phyloP scores from a whole-genome alignment of 2,888 invertebrate genomes.

The Ypsolopha sequella region DNA sequence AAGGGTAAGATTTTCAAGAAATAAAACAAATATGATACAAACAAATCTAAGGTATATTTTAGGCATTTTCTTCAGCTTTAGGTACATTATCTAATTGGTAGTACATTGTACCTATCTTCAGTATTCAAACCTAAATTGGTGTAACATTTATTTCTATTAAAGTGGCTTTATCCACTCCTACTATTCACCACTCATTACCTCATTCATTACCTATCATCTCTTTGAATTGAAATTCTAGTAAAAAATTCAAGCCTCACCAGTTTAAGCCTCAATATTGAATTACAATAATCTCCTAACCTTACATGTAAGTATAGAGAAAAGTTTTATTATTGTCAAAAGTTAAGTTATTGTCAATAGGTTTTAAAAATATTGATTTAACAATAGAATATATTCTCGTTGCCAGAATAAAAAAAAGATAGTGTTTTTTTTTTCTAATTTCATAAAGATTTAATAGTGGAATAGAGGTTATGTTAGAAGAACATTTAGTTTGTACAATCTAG shows the following conservation, averaged over 20 bases:
- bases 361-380: conserved; percentile 1
- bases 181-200: too few species aligned
- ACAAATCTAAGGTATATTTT: conserved; percentile 20
- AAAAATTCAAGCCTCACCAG: too few species aligned
- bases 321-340: conserved; percentile 6
- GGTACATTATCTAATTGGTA: conserved; percentile 28
- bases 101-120: conserved; percentile 3
- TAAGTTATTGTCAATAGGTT: conserved; percentile 4
- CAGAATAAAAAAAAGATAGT: background rate
- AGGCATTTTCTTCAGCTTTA: conserved; percentile 43
- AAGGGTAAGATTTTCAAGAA: background rate
- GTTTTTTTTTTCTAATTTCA: background rate
- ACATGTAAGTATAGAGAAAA: conserved; percentile 13
- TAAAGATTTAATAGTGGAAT: background rate
- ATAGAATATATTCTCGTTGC: conserved; percentile 11
- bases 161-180: too few species aligned
- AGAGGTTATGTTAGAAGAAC: conserved; percentile 1
- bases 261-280: too few species aligned
- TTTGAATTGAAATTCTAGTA: too few species aligned
- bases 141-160: background rate
- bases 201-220: too few species aligned
- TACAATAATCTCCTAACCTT: too few species aligned
- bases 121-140: conserved; percentile 5
- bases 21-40: conserved; percentile 36
- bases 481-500: conserved; percentile 49